Conservation (phyloP, 1,140 invertebrate species). For the Brachionus rubens region DNA sequence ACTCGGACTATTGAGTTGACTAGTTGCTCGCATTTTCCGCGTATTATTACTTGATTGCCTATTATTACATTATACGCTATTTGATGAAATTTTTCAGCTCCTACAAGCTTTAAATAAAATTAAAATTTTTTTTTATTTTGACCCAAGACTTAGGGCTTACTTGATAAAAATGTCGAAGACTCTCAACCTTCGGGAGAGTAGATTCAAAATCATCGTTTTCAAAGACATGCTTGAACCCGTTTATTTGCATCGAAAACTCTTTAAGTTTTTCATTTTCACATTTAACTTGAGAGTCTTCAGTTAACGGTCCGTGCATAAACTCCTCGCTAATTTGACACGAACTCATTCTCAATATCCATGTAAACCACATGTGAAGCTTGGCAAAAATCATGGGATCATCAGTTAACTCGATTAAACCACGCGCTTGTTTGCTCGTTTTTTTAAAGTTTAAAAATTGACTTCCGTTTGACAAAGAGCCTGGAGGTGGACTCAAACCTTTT, state of each 20-base stretch:
- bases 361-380: conserved; percentile 45
- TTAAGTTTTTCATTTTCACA: conserved; percentile 25
- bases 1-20: background rate
- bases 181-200: too few species aligned
- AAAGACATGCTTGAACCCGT: background rate
- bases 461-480: background rate
- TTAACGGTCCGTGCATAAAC: conserved; percentile 6
- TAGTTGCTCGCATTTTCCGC: background rate
- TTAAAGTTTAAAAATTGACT: conserved; percentile 15
- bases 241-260: background rate
- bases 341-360: conserved; percentile 44
- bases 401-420: conserved; percentile 32
- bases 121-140: background rate
- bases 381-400: conserved; percentile 28
- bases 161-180: too few species aligned
- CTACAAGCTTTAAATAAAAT: background rate
- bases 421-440: conserved; percentile 31
- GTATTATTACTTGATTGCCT: conserved; percentile 38
- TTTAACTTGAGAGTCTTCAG: conserved; percentile 23
- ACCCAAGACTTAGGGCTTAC: too few species aligned
- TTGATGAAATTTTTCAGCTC: conserved; percentile 10
- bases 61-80: conserved; percentile 24
- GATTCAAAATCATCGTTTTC: too few species aligned
- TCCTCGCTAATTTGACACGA: conserved; percentile 42
- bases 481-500: background rate